phyloP scores from a whole-genome alignment of 2,113 vertebrate genomes.

The Otis tarda region DNA sequence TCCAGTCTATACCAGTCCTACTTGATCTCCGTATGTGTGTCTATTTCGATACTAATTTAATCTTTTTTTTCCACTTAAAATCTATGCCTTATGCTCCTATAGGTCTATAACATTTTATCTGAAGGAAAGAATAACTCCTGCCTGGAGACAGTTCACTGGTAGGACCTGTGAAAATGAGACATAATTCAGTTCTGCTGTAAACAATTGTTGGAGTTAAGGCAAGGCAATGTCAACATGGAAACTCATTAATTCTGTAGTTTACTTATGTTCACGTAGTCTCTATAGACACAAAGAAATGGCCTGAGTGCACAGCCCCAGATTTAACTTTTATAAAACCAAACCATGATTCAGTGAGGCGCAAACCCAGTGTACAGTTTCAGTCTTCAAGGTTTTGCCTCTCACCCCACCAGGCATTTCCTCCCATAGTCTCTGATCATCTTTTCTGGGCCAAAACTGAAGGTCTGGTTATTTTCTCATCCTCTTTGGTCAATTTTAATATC shows the following conservation, averaged over 20 bases:
- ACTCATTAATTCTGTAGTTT: neutral
- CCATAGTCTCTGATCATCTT: neutral
- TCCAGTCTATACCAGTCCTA: neutral
- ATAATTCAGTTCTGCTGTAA: neutral
- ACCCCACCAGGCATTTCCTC: neutral
- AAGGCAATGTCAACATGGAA: neutral
- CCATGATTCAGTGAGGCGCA: neutral
- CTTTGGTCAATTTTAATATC: neutral
- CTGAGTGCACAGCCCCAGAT: neutral
- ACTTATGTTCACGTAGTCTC: neutral
- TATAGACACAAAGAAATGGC: neutral
- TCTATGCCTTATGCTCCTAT: neutral
- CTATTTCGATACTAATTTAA: neutral
- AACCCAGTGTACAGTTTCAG: neutral
- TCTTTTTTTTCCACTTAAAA: neutral
- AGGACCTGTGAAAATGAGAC: neutral
- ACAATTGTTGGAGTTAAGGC: neutral
- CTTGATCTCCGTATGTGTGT: neutral
- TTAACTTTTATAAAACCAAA: neutral
- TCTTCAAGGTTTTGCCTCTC: neutral
- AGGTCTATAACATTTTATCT: neutral
- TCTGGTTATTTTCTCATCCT: slow-evolving; percentile 35
- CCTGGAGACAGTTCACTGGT: neutral
- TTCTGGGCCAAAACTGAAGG: neutral
- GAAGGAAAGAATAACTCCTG: neutral